Conservation (phyloP, 2,888 invertebrate species). For the Tetranychus truncatus region DNA sequence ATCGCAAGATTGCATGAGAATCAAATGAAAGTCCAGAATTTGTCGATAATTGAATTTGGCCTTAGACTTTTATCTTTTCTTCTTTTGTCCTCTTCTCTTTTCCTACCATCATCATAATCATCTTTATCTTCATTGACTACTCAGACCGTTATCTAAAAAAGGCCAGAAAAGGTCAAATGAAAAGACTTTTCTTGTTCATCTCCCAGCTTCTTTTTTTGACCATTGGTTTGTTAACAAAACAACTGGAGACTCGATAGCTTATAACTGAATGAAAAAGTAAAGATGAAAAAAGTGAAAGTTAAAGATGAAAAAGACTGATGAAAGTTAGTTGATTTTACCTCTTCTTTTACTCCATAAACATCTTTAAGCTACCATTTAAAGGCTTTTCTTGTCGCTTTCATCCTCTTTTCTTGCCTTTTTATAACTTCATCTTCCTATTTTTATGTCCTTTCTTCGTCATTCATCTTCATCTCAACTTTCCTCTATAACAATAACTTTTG, state of each 20-base stretch:
- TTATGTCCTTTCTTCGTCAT: background rate
- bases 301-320: background rate
- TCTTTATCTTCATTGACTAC: conserved; percentile 2
- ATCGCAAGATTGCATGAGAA: background rate
- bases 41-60: background rate
- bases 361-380: background rate
- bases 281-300: too few relatives aligned
- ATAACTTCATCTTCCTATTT: background rate
- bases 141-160: background rate
- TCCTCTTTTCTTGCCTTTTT: background rate
- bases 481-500: background rate
- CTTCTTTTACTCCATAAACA: background rate
- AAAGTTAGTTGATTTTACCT: background rate
- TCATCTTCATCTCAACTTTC: background rate
- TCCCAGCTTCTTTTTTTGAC: background rate
- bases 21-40: background rate
- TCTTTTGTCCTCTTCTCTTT: background rate
- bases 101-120: conserved; percentile 1
- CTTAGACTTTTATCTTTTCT: background rate
- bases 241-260: background rate
- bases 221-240: background rate
- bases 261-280: background rate
- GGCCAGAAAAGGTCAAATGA: background rate
- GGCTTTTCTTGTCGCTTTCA: background rate
- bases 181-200: background rate